Conservation (phyloP, 2,113 vertebrate species). For the Corvus hawaiiensis region DNA sequence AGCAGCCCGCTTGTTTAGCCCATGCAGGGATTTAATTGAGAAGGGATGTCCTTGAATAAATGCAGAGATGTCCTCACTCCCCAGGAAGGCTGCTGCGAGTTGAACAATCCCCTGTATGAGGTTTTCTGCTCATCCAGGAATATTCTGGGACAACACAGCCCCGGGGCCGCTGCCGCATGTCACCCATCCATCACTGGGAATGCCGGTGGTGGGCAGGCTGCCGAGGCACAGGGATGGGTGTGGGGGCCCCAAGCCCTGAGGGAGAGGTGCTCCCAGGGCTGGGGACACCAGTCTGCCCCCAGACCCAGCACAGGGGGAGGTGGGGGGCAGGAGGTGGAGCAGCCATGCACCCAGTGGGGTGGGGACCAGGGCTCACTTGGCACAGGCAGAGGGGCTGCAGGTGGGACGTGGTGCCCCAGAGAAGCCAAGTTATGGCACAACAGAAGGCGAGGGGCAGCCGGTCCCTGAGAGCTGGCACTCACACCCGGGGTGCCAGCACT, state of each 20-base stretch:
- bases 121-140: neutral
- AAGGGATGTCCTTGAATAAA: constrained; percentile 42
- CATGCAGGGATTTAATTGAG: constrained; percentile 29
- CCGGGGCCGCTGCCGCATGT: neutral
- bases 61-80: neutral
- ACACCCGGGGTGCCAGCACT: neutral
- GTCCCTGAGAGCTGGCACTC: neutral
- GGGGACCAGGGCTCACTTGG: neutral
- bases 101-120: neutral
- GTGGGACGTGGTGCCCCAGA: neutral
- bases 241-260: accelerated
- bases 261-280: too few species aligned
- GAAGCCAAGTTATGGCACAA: neutral
- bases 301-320: accelerated
- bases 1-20: constrained; percentile 18
- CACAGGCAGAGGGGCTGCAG: neutral
- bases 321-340: neutral
- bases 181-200: neutral
- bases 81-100: neutral
- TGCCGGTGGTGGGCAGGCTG: accelerated
- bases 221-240: accelerated
- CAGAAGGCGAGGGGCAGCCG: neutral
- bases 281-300: neutral
- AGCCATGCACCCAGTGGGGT: accelerated
- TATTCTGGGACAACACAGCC: neutral